phyloP scores from a whole-genome alignment of 2,113 vertebrate genomes.

The Platysternon megacephalum region DNA sequence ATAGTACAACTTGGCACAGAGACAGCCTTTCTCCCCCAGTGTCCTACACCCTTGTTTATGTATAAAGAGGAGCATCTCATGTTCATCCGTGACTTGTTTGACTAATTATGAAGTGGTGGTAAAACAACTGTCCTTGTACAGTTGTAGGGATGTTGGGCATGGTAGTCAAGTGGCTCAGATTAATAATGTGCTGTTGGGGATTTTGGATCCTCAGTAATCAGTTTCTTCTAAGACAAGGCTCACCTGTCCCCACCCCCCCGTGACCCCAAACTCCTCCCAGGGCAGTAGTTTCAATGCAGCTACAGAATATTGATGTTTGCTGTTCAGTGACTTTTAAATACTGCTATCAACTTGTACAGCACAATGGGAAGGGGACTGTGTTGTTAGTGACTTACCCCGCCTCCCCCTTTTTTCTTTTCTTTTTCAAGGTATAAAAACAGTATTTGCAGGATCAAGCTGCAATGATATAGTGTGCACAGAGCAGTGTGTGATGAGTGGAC shows the following conservation, averaged over 20 bases:
- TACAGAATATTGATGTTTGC: neutral
- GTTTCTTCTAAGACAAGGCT: conserved; percentile 31
- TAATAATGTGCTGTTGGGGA: conserved; percentile 7
- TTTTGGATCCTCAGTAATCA: neutral
- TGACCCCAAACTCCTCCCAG: neutral
- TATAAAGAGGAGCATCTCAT: neutral
- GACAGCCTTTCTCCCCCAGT: neutral
- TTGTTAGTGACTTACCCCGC: neutral
- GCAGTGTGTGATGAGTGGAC: conserved; percentile 99
- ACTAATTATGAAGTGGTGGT: neutral
- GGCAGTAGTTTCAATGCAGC: neutral
- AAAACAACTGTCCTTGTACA: neutral
- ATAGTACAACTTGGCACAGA: neutral
- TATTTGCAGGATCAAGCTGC: conserved; percentile 98
- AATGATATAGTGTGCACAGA: conserved; percentile 98
- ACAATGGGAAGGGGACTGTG: neutral
- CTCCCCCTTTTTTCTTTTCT: neutral
- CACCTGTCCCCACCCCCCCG: neutral
- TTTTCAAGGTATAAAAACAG: conserved; percentile 94
- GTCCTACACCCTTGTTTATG: neutral
- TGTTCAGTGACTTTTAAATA: neutral
- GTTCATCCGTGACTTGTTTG: conserved; percentile 11
- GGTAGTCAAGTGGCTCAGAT: conserved; percentile 36
- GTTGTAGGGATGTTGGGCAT: conserved; percentile 17
- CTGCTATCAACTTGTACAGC: neutral